Evolutionary conservation across 2,113 vertebrate species (phyloP).

Genomic region (Muntiacus reevesi): DNA sequence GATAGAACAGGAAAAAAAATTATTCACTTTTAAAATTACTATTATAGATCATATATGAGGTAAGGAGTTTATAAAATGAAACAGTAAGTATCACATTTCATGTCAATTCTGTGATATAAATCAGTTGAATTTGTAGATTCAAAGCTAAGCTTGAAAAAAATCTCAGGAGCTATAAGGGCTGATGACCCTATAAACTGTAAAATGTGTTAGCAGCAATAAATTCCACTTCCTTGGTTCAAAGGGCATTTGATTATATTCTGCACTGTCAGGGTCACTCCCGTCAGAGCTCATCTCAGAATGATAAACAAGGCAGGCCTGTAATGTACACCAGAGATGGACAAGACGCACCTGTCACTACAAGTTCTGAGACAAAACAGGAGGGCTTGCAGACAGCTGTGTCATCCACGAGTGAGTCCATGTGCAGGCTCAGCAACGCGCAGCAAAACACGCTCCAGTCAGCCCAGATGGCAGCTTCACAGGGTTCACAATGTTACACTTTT

Average conservation of each 20-base stretch:
- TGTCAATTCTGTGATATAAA: constrained; percentile 31
- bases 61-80: not conserved
- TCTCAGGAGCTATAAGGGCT: not conserved
- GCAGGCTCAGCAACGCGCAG: not conserved
- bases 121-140: not conserved
- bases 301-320: not conserved
- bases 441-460: not conserved
- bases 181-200: constrained; percentile 27
- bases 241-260: constrained; percentile 15
- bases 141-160: not conserved
- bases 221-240: not conserved
- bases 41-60: not conserved
- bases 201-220: constrained; percentile 38
- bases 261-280: not conserved
- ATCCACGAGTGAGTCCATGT: not conserved
- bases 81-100: not conserved
- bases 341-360: not conserved
- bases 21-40: not conserved
- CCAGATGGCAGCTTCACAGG: not conserved
- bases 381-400: not conserved
- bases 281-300: not conserved
- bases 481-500: not conserved
- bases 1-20: not conserved
- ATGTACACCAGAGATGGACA: constrained; percentile 24
- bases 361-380: constrained; percentile 35